Conservation (phyloP, 92 coral and sea anemone species). For the Plumapathes pennacea region DNA sequence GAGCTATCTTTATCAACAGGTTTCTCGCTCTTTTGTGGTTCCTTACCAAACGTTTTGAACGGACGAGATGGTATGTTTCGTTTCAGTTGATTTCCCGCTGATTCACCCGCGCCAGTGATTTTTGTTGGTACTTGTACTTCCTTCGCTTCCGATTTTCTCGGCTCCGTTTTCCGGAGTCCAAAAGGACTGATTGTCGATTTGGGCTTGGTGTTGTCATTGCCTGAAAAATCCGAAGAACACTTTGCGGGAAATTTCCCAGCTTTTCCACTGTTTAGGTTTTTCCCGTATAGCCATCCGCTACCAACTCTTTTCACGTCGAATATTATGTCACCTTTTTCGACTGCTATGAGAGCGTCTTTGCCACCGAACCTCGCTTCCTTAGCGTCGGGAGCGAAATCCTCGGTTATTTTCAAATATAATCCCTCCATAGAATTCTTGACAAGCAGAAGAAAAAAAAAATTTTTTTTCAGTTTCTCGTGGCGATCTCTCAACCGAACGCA, state of each 20-base stretch:
- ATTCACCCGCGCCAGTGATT: too few relatives aligned
- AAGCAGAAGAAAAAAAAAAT: neutral
- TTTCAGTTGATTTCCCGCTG: too few relatives aligned
- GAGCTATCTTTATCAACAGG: conserved; percentile 58
- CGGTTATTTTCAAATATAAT: conserved; percentile 79
- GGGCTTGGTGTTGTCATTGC: conserved; percentile 38
- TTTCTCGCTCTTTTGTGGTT: conserved; percentile 9
- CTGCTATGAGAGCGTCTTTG: conserved; percentile 73
- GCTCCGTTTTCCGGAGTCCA: conserved; percentile 26
- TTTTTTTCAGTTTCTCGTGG: neutral
- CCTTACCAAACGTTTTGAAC: too few relatives aligned
- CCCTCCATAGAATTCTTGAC: conserved; percentile 60
- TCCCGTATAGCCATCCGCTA: conserved; percentile 86
- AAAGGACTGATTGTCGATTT: conserved; percentile 25
- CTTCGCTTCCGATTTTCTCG: conserved; percentile 9
- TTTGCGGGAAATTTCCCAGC: conserved; percentile 83
- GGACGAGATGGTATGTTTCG: too few relatives aligned
- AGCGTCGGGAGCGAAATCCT: conserved; percentile 67
- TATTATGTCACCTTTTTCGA: conserved; percentile 85
- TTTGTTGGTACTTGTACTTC: too few relatives aligned
- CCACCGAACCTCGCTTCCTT: conserved; percentile 67
- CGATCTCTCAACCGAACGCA: too few relatives aligned
- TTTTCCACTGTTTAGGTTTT: conserved; percentile 80
- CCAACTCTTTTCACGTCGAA: conserved; percentile 81
- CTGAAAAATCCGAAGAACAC: conserved; percentile 77